Evolutionary conservation across 2,113 vertebrate genomes (phyloP), one percentile per base, ranked within the genome.

Genomic region (Cacatua alba): DNA sequence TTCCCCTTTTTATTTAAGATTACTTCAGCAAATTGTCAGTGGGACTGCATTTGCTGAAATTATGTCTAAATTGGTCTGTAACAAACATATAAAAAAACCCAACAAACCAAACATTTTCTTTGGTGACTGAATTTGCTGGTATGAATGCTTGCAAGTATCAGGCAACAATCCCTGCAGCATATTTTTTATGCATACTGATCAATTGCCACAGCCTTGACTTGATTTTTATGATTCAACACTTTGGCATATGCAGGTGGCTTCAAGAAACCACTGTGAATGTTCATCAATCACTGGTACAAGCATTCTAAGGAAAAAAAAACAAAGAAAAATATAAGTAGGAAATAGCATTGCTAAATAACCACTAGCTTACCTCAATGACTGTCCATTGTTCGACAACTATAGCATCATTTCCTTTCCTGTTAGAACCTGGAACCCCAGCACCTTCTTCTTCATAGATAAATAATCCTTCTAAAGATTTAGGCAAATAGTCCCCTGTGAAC

Each of bases 361-460:
- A 85, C 13, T 14, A 17, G 35, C 95, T 98, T 96, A 99, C 99
- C 99, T 99, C 99, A 80, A 99, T 98, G 88, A 99, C 98, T 1
- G 99, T 99, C 99, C 99, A 99, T 97, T 99, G 99, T 97, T 99
- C 99, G 12, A 99, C 99, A 33, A 99, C 98, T 51, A 99, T 99
- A 76, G 99, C 99, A 97, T 99, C 99, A 72, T 99, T 99, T 97
- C 98, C 99, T 39, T 96, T 98, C 91, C 96, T 97, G 91, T 90
- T 95, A 49, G 97, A 96, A 64, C 97, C 97, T 67, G 97, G 97
- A 86, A 97, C 52, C 35, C 97, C 97, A 80, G 97, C 86, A 84
- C 97, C 97, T 76, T 98, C 98, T 97, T 99, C 99, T 97, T 99
- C 99, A 3, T 99, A 99, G 91, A 99, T 98, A 92, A 99, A 99